Evolutionary conservation across 2,888 invertebrate species (phyloP).

Genomic region (Tubiluchus corallicola): DNA sequence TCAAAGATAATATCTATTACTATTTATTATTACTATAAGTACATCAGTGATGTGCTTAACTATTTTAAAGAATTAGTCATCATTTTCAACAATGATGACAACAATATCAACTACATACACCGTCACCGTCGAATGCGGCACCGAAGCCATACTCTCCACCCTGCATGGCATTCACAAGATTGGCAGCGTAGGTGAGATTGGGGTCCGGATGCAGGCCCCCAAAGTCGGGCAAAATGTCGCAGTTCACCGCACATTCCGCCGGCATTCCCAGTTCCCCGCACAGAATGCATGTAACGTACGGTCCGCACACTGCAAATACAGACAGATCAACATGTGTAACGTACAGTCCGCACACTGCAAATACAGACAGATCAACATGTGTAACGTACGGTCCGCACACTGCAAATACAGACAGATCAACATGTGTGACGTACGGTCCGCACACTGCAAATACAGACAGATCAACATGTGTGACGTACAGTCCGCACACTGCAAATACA

Average conservation of each 20-base stretch:
- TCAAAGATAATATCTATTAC: too few relatives aligned
- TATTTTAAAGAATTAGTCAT: too few relatives aligned
- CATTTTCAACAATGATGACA: too few relatives aligned
- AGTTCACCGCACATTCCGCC: constrained; percentile 49
- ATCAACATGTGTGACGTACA: too few relatives aligned
- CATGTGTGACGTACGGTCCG: too few relatives aligned
- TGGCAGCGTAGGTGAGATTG: constrained; percentile 71
- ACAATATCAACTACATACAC: constrained; percentile 39
- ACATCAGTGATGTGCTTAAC: too few relatives aligned
- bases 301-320: constrained; percentile 62
- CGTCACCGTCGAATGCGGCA: constrained; percentile 98
- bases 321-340: background rate
- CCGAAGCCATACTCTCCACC: constrained; percentile 53
- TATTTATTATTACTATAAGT: too few relatives aligned
- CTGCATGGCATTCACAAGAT: constrained; percentile 47
- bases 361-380: too few relatives aligned
- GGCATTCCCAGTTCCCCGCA: constrained; percentile 61
- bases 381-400: too few relatives aligned
- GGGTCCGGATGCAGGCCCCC: constrained; percentile 93
- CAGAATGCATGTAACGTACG: constrained; percentile 77
- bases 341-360: constrained; percentile 1
- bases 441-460: too few relatives aligned
- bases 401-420: too few relatives aligned
- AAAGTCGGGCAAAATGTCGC: constrained; percentile 72
- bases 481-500: too few relatives aligned